Evolutionary conservation across 2,113 vertebrate species (phyloP), one percentile per base, ranked within the genome.

Genomic region (Pagrus major): DNA sequence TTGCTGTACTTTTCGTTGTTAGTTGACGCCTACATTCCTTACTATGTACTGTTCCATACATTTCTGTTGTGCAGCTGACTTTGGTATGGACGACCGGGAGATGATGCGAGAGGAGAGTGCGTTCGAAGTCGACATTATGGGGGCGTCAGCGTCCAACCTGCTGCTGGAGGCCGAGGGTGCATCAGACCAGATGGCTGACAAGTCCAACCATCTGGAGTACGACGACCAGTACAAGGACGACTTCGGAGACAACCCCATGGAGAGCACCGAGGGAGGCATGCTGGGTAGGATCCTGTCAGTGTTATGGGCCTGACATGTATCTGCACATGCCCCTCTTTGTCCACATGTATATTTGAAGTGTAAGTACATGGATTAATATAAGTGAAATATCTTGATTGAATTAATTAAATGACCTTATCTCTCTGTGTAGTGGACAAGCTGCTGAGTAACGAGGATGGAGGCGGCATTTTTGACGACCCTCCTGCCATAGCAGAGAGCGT

Each of bases 41-140:
- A 58, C 21, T 20, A 41, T 1, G 21, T 9, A 9, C 14, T 23
- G 1, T 46, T 46, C 0, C 39, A 29, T 2, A 15, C 1, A 5
- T 33, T 23, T 65, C 7, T 67, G 46, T 58, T 37, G 31, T 29
- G 37, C 56, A 99, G 98, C 96, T 68, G 97, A 99, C 89, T 99
- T 99, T 76, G 97, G 97, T 42, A 97, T 99, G 96, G 97, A 99
- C 72, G 98, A 99, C 65, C 95, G 98, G 56, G 98, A 98, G 93
- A 98, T 99, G 90, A 97, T 99, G 96, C 93, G 98, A 55, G 97
- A 99, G 74, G 97, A 96, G 64, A 96, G 96, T 51, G 96, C 96
- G 0, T 98, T 99, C 71, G 96, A 97, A 71, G 97, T 97, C 65
- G 97, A 98, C 93, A 97, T 99, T 93, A 93, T 99, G 79, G 97